Evolutionary conservation across 2,113 vertebrate species (phyloP), one percentile per base, ranked within the genome.

Genomic region (Chroicocephalus ridibundus): DNA sequence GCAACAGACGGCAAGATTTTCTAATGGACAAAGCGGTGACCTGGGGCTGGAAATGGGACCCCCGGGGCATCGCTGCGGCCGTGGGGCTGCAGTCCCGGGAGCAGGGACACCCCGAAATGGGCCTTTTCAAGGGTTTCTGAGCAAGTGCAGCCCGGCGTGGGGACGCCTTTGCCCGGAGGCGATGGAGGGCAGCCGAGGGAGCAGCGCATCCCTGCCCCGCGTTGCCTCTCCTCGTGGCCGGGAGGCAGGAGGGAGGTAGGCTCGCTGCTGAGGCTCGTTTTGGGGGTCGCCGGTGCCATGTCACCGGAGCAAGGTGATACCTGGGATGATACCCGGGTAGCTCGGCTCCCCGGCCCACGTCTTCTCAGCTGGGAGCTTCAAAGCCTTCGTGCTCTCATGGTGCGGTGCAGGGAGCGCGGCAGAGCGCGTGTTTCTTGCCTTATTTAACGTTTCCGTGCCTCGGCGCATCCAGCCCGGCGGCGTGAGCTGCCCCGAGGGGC

Each of bases 371-470:
- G 52, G 57, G 17, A 21, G 13, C 52, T 26, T 27, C 15, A 9
- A 9, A 29, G 13, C 64, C 58, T 15, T 9, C 40, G 0, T 2
- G 9, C 76, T 31, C 32, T n/a, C 0, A 0, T 13, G 52, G 11
- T 40, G 3, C 0, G 0, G 76, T 10, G 32, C 49, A 9, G n/a
- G n/a, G 61, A 58, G 64, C 57, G 13, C 5, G 4, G 26, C 32
- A 24, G 13, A 29, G 42, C 36, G 0, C 0, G 0, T 0, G 0
- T 3, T 42, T 16, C 62, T 68, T 52, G 46, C 46, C 38, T 36
- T 18, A 8, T 64, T 69, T 29, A 24, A 31, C 0, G 2, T 31
- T 22, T 26, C 15, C 0, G 6, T 36, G 25, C 79, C 42, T 26
- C 31, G 44, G 11, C 87, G 29, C 38, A 25, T 47, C 64, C 46